phyloP scores from a whole-genome alignment of 2,113 vertebrate genomes.

The Oncorhynchus gorbuscha region DNA sequence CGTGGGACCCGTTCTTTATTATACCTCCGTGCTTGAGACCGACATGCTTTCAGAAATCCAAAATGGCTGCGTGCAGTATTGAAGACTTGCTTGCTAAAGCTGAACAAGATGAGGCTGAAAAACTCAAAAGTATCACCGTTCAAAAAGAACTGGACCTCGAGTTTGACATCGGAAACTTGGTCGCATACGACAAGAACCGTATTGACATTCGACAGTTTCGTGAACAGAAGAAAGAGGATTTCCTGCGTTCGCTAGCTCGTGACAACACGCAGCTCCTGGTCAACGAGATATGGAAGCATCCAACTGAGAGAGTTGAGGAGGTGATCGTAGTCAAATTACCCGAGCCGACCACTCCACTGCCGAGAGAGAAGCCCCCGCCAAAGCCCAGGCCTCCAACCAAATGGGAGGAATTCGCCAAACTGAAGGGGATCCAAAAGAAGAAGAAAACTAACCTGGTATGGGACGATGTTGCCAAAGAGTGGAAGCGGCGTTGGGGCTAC shows the following conservation, averaged over 20 bases:
- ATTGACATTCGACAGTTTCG: constrained; percentile 65
- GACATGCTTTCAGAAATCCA: not conserved
- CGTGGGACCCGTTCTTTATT: too few relatives aligned
- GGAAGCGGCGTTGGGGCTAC: constrained; percentile 92
- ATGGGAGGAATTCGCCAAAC: constrained; percentile 93
- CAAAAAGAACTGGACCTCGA: constrained; percentile 88
- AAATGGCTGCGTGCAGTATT: constrained; percentile 80
- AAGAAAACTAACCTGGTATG: constrained; percentile 90
- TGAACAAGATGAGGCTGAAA: constrained; percentile 79
- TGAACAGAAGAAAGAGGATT: constrained; percentile 66
- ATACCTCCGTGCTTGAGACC: not conserved
- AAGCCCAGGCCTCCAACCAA: constrained; percentile 82
- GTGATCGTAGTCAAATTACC: constrained; percentile 83
- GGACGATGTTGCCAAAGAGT: constrained; percentile 88
- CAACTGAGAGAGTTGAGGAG: constrained; percentile 81
- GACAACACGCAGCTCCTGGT: constrained; percentile 92
- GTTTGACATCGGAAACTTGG: constrained; percentile 87
- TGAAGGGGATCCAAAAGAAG: constrained; percentile 91
- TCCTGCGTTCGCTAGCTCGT: constrained; percentile 80
- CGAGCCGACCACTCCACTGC: constrained; percentile 77
- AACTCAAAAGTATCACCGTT: constrained; percentile 79
- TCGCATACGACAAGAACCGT: constrained; percentile 84
- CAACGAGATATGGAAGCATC: constrained; percentile 86
- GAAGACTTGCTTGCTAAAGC: constrained; percentile 84
- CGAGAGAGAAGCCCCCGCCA: constrained; percentile 85